These are phyloP conservation scores for Ibycter americanus DNA, from an alignment of 2,797 vertebrate genomes.

Conservation along the genomic window DNA sequence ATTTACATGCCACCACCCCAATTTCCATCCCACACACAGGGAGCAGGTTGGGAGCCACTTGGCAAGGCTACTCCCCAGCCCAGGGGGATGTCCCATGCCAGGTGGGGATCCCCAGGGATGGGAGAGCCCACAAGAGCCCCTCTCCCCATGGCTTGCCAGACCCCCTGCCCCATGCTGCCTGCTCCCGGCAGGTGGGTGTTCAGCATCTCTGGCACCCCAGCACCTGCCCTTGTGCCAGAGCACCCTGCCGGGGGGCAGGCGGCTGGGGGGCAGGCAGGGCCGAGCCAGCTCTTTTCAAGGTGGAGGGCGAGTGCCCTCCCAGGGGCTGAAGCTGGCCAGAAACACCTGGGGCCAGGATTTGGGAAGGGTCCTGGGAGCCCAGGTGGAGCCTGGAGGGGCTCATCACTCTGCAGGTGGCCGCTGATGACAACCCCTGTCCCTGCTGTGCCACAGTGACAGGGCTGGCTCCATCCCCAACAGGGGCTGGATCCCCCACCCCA, in stretches of 20 bases:
- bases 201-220: background rate
- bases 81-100: background rate
- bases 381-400: background rate
- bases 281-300: background rate
- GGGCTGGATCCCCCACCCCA: background rate
- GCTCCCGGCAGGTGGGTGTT: background rate
- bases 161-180: background rate
- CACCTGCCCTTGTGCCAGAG: background rate
- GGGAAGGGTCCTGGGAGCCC: background rate
- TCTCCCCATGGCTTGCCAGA: background rate
- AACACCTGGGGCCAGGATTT: background rate
- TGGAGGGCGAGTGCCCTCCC: background rate
- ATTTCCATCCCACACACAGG: background rate
- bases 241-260: background rate
- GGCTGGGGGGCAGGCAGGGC: no score
- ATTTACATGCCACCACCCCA: background rate
- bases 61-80: background rate
- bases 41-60: background rate
- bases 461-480: background rate
- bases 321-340: background rate
- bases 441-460: background rate
- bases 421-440: background rate
- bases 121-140: background rate
- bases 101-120: background rate
- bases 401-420: accelerated